A percentile compares a stretch with the other conserved stretches of the same genome.
phyloP scores from a whole-genome alignment of 2,113 vertebrate genomes.

The Tragulus kanchil region DNA sequence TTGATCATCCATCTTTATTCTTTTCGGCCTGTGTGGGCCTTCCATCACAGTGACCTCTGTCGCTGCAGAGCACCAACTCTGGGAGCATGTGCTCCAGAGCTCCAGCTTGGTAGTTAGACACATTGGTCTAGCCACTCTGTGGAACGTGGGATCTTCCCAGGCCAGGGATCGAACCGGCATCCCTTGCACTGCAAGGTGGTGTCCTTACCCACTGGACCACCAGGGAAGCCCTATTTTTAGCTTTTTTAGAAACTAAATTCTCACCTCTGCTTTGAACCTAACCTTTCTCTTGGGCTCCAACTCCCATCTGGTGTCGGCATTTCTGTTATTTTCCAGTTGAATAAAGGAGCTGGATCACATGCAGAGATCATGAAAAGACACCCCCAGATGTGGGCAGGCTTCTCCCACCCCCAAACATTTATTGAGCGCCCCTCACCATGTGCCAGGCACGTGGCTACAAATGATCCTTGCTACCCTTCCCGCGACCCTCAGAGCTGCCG shows the following conservation, averaged over 20 bases:
- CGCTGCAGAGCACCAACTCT: too few relatives aligned
- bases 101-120: too few relatives aligned
- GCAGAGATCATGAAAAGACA: background rate
- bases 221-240: background rate
- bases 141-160: too few relatives aligned
- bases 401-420: accelerated
- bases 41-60: too few relatives aligned
- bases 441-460: background rate
- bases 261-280: background rate
- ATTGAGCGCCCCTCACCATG: accelerated
- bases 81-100: too few relatives aligned
- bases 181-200: too few relatives aligned
- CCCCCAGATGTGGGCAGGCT: accelerated
- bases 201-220: too few relatives aligned
- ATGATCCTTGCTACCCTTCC: background rate
- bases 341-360: background rate
- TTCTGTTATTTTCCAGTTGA: background rate
- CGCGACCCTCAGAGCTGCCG: background rate
- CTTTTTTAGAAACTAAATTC: background rate
- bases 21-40: too few relatives aligned
- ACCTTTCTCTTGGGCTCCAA: background rate
- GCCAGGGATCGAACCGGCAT: too few relatives aligned
- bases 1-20: too few relatives aligned
- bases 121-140: too few relatives aligned
- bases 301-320: background rate